These are phyloP conservation scores for Meleagris gallopavo DNA, from an alignment of 2,113 vertebrate species.

Conservation along the genomic window DNA sequence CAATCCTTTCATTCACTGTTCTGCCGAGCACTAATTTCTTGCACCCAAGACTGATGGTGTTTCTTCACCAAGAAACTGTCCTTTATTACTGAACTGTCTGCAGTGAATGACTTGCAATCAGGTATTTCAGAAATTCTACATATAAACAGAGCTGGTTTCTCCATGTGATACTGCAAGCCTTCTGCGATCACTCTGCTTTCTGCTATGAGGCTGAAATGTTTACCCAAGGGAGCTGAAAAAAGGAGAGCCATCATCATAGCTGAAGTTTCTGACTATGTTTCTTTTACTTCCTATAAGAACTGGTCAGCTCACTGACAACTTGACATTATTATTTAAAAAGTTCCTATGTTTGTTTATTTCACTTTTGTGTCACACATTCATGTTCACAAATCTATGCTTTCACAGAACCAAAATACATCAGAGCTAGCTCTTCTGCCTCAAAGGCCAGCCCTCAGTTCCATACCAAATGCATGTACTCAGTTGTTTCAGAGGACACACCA, in stretches of 20 bases:
- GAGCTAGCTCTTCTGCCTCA: background rate
- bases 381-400: background rate
- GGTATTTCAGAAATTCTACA: background rate
- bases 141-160: background rate
- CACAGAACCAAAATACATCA: background rate
- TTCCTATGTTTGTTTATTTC: background rate
- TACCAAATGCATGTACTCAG: background rate
- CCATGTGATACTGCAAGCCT: background rate
- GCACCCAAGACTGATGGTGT: background rate
- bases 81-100: background rate
- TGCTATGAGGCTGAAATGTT: background rate
- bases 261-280: background rate
- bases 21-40: background rate
- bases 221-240: background rate
- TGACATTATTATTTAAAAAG: background rate
- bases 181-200: background rate
- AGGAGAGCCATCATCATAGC: background rate
- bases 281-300: background rate
- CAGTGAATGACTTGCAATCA: background rate
- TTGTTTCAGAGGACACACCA: background rate
- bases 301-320: background rate
- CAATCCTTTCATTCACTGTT: background rate
- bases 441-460: background rate
- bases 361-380: background rate
- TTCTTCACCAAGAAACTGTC: background rate